Conservation (phyloP, 64 coral and sea anemone genomes). For the Pachyseris speciosa region DNA sequence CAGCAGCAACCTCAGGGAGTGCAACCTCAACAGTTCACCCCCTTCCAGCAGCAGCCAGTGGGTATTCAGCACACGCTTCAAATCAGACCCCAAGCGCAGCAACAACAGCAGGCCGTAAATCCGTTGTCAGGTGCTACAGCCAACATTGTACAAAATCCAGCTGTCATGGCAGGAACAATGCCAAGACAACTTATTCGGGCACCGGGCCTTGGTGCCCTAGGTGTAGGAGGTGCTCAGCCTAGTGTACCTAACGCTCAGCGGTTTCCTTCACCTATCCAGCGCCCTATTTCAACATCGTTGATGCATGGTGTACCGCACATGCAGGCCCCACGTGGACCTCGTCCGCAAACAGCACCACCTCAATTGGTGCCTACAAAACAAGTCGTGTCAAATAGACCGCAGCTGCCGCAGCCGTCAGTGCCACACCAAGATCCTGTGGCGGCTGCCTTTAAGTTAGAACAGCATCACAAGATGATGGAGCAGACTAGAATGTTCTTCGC, state of each 20-base stretch:
- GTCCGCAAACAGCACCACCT: constrained; percentile 43
- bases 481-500: constrained; percentile 86
- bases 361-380: constrained; percentile 43
- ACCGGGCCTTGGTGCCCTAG: constrained; percentile 49
- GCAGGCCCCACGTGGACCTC: constrained; percentile 24
- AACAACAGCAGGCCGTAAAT: constrained; percentile 73
- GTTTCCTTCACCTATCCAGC: constrained; percentile 87
- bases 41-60: constrained; percentile 88
- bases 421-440: constrained; percentile 18
- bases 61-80: constrained; percentile 67
- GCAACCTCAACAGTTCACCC: constrained; percentile 91
- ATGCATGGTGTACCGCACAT: constrained; percentile 70
- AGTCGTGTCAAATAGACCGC: constrained; percentile 19
- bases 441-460: constrained; percentile 70
- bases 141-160: constrained; percentile 9
- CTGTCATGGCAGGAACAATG: constrained; percentile 28
- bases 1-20: constrained; percentile 70
- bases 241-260: constrained; percentile 55
- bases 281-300: constrained; percentile 63
- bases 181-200: constrained; percentile 55
- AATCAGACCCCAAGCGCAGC: constrained; percentile 55
- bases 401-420: background rate
- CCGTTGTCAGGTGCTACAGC: constrained; percentile 22
- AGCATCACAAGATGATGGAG: constrained; percentile 93
- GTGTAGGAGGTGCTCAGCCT: constrained; percentile 41